Conservation (phyloP, 2,113 vertebrate species). For the Stegastes partitus region DNA sequence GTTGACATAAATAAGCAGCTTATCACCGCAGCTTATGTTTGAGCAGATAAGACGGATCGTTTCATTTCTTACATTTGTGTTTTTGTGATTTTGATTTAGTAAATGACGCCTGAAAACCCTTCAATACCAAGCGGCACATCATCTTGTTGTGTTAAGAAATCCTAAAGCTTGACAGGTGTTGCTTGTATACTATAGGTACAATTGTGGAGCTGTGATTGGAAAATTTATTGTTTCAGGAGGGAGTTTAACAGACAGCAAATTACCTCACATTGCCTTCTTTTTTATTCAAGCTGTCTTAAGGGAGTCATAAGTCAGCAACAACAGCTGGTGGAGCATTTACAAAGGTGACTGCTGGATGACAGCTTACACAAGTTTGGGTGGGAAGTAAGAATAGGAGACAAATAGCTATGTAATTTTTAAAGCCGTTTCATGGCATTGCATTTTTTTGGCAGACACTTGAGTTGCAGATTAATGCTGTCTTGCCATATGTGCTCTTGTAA, state of each 20-base stretch:
- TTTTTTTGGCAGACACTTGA: no score
- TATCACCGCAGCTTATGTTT: no score
- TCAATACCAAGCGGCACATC: background rate
- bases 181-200: background rate
- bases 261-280: background rate
- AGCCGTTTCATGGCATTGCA: no score
- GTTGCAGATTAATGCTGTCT: no score
- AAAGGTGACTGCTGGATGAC: no score
- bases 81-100: background rate
- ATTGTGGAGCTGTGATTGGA: background rate
- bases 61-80: background rate
- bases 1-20: no score
- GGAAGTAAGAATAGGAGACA: no score
- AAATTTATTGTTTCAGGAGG: background rate
- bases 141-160: background rate
- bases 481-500: background rate
- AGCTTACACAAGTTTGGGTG: no score
- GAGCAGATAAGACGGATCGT: background rate
- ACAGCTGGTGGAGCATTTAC: no score
- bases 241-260: background rate
- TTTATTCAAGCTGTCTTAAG: no score
- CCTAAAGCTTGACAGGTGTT: background rate
- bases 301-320: no score
- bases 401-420: no score
- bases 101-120: background rate